Conservation (phyloP, 2,113 vertebrate genomes). For the Microtus oregoni region DNA sequence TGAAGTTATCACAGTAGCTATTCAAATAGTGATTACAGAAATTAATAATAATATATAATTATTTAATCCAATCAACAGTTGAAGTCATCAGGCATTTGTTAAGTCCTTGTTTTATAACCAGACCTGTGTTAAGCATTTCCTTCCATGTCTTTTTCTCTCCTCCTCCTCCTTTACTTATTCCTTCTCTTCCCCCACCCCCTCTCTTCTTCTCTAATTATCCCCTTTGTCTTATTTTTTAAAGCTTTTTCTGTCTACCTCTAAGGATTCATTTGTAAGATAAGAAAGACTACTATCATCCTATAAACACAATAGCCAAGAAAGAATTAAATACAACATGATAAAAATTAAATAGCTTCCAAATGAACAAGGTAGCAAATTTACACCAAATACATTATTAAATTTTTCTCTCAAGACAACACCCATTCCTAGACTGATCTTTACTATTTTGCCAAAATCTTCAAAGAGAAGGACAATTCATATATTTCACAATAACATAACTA, state of each 20-base stretch:
- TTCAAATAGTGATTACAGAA: not conserved
- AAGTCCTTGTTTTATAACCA: not conserved
- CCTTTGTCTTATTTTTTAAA: not conserved
- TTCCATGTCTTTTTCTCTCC: not conserved
- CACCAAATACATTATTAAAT: not conserved
- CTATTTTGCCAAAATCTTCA: not conserved
- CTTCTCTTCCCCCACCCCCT: too few species aligned
- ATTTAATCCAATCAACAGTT: not conserved
- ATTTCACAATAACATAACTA: not conserved
- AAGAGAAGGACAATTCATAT: not conserved
- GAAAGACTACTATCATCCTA: not conserved
- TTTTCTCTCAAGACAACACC: not conserved
- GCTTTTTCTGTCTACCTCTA: not conserved
- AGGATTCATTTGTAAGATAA: not conserved
- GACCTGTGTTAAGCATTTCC: not conserved
- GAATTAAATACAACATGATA: not conserved
- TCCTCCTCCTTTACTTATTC: accelerated
- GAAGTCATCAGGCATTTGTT: conserved; percentile 1
- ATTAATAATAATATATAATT: not conserved
- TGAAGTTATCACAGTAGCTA: not conserved
- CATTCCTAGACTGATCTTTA: not conserved
- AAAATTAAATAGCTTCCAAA: not conserved
- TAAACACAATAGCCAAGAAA: not conserved
- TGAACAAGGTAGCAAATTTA: not conserved
- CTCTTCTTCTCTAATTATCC: not conserved